Conservation (phyloP, 2,113 vertebrate genomes). For the Sander vitreus region DNA sequence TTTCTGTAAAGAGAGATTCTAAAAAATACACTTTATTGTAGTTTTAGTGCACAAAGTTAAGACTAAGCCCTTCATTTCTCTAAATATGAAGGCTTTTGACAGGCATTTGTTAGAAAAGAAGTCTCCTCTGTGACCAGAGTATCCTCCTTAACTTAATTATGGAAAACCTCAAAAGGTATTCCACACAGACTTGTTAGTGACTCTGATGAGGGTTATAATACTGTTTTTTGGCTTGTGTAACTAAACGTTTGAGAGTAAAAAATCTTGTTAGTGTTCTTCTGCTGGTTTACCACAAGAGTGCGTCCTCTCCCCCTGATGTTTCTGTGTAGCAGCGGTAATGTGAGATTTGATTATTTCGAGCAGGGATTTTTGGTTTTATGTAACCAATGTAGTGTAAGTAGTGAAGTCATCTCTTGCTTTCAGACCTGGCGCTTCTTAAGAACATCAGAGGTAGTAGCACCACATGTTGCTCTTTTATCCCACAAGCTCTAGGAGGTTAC, state of each 20-base stretch:
- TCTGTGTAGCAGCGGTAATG: neutral
- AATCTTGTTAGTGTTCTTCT: conserved; percentile 20
- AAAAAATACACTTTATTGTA: conserved; percentile 6
- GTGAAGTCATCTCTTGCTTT: neutral
- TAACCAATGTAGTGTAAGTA: conserved; percentile 23
- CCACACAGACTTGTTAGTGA: neutral
- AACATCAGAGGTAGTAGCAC: conserved; percentile 10
- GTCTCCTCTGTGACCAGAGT: conserved; percentile 1
- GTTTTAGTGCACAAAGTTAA: neutral
- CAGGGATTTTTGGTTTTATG: conserved; percentile 13
- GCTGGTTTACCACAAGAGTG: conserved; percentile 28
- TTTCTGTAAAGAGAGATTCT: conserved; percentile 6
- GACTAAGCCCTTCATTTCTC: conserved; percentile 6
- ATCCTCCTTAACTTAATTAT: neutral
- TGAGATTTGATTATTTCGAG: neutral
- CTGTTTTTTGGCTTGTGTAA: conserved; percentile 20
- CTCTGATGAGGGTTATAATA: neutral
- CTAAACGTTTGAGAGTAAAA: neutral
- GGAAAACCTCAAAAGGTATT: neutral
- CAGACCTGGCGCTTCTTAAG: neutral
- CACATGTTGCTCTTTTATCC: conserved; percentile 6
- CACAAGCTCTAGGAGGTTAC: conserved; percentile 3
- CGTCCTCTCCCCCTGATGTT: neutral
- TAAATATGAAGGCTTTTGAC: neutral
- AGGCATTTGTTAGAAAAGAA: conserved; percentile 20